A percentile compares a stretch with the other conserved stretches of the same genome.
Conservation (phyloP, 92 coral and sea anemone genomes). For the Paragorgia papillata region DNA sequence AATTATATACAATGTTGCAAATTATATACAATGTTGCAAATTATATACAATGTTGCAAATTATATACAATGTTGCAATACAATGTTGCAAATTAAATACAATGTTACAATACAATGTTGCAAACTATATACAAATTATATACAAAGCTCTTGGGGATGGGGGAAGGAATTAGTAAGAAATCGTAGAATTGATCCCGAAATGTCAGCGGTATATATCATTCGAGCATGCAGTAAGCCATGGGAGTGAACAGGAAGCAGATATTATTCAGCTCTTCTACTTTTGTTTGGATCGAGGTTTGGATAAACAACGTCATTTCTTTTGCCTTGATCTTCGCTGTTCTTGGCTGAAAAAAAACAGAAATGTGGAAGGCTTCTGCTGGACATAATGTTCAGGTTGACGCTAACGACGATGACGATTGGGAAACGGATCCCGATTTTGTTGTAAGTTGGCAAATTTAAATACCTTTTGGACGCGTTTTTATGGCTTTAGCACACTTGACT, state of each 20-base stretch:
- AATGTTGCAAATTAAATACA: too few species aligned
- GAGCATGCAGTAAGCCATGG: conserved; percentile 10
- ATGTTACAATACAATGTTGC: too few species aligned
- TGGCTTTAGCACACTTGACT: too few species aligned
- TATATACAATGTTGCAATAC: too few species aligned
- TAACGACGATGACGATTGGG: conserved; percentile 95
- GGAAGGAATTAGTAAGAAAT: too few species aligned
- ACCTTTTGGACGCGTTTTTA: not conserved
- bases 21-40: too few species aligned
- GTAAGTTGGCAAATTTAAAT: conserved; percentile 52
- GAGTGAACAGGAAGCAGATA: conserved; percentile 27
- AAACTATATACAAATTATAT: too few species aligned
- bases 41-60: too few species aligned
- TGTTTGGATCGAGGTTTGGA: too few species aligned
- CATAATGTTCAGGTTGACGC: conserved; percentile 29
- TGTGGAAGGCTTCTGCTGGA: conserved; percentile 47
- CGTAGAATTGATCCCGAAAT: not conserved
- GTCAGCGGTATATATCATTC: not conserved
- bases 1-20: too few species aligned
- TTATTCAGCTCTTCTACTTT: not conserved
- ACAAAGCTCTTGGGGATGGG: too few species aligned
- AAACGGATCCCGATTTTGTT: conserved; percentile 98
- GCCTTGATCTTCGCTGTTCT: not conserved
- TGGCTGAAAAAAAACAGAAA: not conserved
- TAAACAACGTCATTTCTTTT: too few species aligned